These are phyloP conservation scores for Homalodisca vitripennis DNA, from an alignment of 1,140 invertebrate genomes.

Conservation along the genomic window DNA sequence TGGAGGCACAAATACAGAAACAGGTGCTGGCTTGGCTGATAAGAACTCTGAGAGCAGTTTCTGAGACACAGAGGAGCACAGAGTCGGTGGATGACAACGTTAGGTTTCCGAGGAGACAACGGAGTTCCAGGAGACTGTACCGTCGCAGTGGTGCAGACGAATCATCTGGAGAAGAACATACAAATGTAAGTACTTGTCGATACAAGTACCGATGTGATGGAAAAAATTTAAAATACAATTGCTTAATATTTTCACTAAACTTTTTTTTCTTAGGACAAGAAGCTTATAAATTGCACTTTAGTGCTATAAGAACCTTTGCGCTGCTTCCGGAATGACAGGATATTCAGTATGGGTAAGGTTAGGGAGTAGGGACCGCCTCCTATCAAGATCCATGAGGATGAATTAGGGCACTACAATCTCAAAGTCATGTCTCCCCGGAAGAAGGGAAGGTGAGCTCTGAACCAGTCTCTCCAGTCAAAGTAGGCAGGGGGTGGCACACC, in stretches of 20 bases:
- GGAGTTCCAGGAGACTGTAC: neutral
- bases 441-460: neutral
- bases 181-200: neutral
- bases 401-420: no score
- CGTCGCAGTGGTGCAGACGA: constrained; percentile 6
- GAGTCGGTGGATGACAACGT: neutral
- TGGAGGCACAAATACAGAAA: no score
- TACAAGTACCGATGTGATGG: neutral
- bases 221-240: neutral
- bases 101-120: neutral
- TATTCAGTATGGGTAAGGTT: no score
- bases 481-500: no score
- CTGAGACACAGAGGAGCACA: neutral
- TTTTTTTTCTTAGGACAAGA: neutral
- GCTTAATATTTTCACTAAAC: neutral
- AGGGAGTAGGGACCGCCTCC: no score
- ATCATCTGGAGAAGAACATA: neutral
- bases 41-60: neutral
- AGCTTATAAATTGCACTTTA: no score
- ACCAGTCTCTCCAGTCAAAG: no score
- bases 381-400: no score
- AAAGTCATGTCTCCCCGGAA: no score
- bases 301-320: no score
- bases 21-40: no score
- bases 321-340: no score